These are phyloP conservation scores for Zaprionus camerounensis DNA, from an alignment of 1,140 invertebrate species.

Conservation along the genomic window DNA sequence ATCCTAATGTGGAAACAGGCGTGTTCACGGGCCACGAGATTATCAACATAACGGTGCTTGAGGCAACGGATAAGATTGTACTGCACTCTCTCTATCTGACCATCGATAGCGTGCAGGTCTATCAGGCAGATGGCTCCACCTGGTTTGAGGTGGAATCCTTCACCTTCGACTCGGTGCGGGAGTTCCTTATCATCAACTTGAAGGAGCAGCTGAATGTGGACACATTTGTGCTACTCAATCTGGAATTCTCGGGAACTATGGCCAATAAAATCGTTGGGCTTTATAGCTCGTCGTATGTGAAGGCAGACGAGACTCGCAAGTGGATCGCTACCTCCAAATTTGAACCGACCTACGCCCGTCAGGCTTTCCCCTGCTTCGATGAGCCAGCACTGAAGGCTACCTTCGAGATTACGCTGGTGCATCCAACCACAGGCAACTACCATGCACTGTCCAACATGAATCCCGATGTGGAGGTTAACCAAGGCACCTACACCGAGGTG, in stretches of 20 bases:
- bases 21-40: constrained; percentile 89
- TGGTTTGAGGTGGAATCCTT: constrained; percentile 33
- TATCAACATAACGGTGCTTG: constrained; percentile 87
- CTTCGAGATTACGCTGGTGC: constrained; percentile 91
- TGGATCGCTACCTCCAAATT: constrained; percentile 96
- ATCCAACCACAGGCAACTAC: constrained; percentile 87
- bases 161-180: constrained; percentile 53
- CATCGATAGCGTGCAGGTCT: constrained; percentile 45
- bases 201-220: constrained; percentile 32
- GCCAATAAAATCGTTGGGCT: constrained; percentile 84
- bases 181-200: constrained; percentile 72
- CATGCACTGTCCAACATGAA: constrained; percentile 93
- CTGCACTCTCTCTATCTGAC: constrained; percentile 88
- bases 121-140: constrained; percentile 6
- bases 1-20: constrained; percentile 89
- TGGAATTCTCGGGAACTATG: constrained; percentile 85
- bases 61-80: constrained; percentile 86
- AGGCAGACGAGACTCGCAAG: constrained; percentile 74
- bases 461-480: constrained; percentile 44
- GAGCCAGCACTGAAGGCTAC: constrained; percentile 97
- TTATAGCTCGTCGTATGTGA: constrained; percentile 84
- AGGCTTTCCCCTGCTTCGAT: constrained; percentile 98
- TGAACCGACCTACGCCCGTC: constrained; percentile 95
- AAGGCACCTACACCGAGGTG: constrained; percentile 62
- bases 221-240: constrained; percentile 35